Evolutionary conservation across 2,888 invertebrate genomes (phyloP), one percentile per base, ranked within the genome.

Genomic region (Agonopterix arenella): DNA sequence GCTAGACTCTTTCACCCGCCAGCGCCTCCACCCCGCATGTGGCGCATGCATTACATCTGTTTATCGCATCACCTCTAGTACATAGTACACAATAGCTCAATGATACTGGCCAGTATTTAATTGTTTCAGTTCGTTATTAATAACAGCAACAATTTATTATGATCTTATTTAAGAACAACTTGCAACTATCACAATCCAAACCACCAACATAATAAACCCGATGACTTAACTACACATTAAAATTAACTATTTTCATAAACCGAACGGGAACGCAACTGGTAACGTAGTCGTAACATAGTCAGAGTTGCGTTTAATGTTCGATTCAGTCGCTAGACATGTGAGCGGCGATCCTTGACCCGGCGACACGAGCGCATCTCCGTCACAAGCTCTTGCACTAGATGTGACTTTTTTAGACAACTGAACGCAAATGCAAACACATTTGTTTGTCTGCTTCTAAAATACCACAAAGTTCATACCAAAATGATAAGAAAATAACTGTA

Each of bases 291-390:
- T 28, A 28, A 28, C 28, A 28, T 28, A 28, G 28, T 28, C 28
- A 28, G 28, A 28, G 28, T 28, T 28, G 28, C 28, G 28, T 28
- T 28, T 28, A 28, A 28, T 28, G 28, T 28, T 28, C 28, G 28
- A 28, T 28, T 28, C 28, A 28, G 28, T 28, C 28, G 28, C 28
- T 28, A 28, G 28, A 45, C 45, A 49, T 48, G 53, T 50, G 53
- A 53, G 50, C 53, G 53, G 53, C 50, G 46, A 45, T 40, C 53
- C 53, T 50, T 53, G 53, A 53, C 50, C 53, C 36, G 53, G 49
- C 16, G 50, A 50, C 50, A 43, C 50, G 44, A 44, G 52, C 48
- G 42, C 53, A 50, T 53, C 50, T 52, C 36, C 28, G 28, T 1
- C 28, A 28, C 28, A 28, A 28, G 7, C 46, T 4, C 2, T 13